A percentile compares a stretch with the other conserved stretches of the same genome.
phyloP scores from a whole-genome alignment of 2,888 invertebrate species.

The Euspilapteryx auroguttella region DNA sequence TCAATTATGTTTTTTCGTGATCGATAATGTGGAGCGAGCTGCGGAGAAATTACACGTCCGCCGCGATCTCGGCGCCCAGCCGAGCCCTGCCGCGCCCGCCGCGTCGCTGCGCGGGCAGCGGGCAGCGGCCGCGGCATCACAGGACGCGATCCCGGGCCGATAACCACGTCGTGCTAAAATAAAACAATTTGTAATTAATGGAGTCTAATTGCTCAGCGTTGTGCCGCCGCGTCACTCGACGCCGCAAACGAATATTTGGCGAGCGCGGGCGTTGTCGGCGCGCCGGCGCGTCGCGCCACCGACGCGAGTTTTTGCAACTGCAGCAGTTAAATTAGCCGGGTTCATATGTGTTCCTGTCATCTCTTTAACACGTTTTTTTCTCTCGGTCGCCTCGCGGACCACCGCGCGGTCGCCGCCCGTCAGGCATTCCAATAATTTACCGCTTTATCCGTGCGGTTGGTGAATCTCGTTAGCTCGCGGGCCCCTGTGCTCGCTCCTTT shows the following conservation, averaged over 20 bases:
- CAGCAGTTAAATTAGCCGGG: constrained; percentile 36
- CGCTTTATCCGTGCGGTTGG: constrained; percentile 53
- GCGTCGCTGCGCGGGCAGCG: not conserved
- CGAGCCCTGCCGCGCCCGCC: constrained; percentile 15
- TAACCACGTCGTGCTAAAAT: no score
- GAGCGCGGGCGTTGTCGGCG: constrained; percentile 31
- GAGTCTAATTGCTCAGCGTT: constrained; percentile 39
- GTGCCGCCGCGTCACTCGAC: not conserved
- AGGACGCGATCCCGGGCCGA: no score
- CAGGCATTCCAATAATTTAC: constrained; percentile 54
- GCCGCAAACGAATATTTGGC: constrained; percentile 28
- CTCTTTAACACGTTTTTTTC: constrained; percentile 50
- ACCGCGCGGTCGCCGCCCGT: constrained; percentile 30
- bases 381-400: constrained; percentile 28
- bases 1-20: constrained; percentile 57
- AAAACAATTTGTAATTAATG: constrained; percentile 36
- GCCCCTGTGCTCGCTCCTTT: constrained; percentile 24
- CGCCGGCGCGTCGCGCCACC: constrained; percentile 20
- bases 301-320: constrained; percentile 26
- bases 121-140: not conserved
- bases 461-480: constrained; percentile 52
- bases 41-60: constrained; percentile 55
- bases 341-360: constrained; percentile 50
- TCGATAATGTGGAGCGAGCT: constrained; percentile 54
- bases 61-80: constrained; percentile 39